Evolutionary conservation across 2,888 invertebrate species (phyloP).

Genomic region (Napeogenes inachia): DNA sequence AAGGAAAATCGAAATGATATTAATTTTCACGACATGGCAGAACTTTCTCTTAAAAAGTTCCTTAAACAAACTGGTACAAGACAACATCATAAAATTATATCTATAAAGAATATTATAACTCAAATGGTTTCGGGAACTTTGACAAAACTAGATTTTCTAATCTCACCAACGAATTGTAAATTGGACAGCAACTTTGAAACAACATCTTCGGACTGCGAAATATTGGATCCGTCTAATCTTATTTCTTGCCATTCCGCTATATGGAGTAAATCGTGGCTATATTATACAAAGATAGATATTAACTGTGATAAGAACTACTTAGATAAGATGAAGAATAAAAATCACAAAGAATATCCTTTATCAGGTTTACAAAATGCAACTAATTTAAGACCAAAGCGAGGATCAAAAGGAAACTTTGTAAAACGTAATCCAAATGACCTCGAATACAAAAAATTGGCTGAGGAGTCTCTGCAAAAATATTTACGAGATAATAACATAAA

Average conservation of each 20-base stretch:
- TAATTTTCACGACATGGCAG: conserved; percentile 40
- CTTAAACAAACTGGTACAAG: conserved; percentile 32
- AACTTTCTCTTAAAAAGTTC: conserved; percentile 43
- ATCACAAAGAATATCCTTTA: neutral
- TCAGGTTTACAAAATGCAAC: no score
- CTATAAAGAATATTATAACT: conserved; percentile 41
- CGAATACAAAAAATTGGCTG: conserved; percentile 41
- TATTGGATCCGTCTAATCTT: conserved; percentile 31
- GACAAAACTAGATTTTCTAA: conserved; percentile 44
- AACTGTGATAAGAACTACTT: neutral
- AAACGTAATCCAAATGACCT: conserved; percentile 33
- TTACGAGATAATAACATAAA: conserved; percentile 30
- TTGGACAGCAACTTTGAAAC: conserved; percentile 32
- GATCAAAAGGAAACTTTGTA: conserved; percentile 23
- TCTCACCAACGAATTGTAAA: conserved; percentile 38
- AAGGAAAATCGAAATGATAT: conserved; percentile 35
- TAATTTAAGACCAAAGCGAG: conserved; percentile 28
- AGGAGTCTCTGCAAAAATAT: conserved; percentile 43
- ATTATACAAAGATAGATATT: neutral
- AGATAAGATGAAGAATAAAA: conserved; percentile 32
- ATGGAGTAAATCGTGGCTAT: neutral
- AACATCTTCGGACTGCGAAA: conserved; percentile 30
- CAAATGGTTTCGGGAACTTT: conserved; percentile 42
- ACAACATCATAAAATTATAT: conserved; percentile 37
- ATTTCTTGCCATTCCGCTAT: conserved; percentile 8